phyloP scores from a whole-genome alignment of 2,113 vertebrate genomes.

The Tachysurus vachellii region DNA sequence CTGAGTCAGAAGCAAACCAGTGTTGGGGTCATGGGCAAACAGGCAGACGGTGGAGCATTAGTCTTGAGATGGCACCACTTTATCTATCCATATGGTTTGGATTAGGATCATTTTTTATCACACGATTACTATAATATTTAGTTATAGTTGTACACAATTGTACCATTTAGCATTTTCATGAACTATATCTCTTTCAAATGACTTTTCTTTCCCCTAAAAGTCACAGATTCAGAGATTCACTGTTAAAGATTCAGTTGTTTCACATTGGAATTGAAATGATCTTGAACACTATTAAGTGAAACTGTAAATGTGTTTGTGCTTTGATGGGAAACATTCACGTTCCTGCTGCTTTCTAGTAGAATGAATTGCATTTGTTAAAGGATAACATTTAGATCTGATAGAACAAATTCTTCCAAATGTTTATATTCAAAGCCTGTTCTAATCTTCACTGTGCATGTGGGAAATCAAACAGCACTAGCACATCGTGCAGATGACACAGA shows the following conservation, averaged over 20 bases:
- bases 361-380: not conserved
- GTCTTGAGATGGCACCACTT: conserved; percentile 5
- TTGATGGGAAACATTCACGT: no score
- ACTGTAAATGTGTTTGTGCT: no score
- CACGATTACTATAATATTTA: not conserved
- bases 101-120: not conserved
- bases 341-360: no score
- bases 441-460: not conserved
- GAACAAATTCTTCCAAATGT: not conserved
- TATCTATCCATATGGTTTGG: not conserved
- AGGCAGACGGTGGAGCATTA: conserved; percentile 36
- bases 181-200: not conserved
- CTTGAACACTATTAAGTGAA: not conserved
- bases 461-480: not conserved
- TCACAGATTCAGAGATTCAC: no score
- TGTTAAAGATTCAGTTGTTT: not conserved
- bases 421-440: not conserved
- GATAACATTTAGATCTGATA: not conserved
- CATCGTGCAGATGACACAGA: not conserved
- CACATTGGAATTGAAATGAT: not conserved
- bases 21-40: conserved; percentile 15
- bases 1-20: conserved; percentile 10
- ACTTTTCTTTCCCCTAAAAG: not conserved
- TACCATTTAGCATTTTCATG: not conserved
- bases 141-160: not conserved